phyloP scores from a whole-genome alignment of 2,113 vertebrate genomes.

The Ammodytes marinus region DNA sequence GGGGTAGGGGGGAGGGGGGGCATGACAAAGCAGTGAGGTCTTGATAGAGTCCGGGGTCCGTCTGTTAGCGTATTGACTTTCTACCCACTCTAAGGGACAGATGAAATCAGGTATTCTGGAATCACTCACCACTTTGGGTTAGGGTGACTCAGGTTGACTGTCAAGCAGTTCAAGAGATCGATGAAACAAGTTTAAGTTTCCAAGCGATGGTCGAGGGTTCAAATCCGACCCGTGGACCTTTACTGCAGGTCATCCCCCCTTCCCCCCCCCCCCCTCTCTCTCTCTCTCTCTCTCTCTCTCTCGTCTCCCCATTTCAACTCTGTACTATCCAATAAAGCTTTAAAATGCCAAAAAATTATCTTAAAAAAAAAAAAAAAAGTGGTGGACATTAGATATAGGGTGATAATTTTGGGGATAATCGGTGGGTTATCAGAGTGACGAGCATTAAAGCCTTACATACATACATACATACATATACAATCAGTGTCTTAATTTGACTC shows the following conservation, averaged over 20 bases:
- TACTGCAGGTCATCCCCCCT: too few relatives aligned
- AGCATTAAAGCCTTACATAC: background rate
- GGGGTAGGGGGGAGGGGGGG: background rate
- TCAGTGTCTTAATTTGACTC: background rate
- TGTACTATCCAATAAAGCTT: too few relatives aligned
- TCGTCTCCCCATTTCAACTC: too few relatives aligned
- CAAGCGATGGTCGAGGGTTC: too few relatives aligned
- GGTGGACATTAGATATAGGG: too few relatives aligned
- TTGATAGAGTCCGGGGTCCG: slow-evolving; percentile 9
- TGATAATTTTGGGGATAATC: background rate
- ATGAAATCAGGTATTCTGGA: slow-evolving; percentile 18
- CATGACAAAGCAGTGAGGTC: background rate
- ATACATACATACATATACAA: background rate
- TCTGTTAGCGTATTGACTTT: slow-evolving; percentile 17
- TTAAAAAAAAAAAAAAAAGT: too few relatives aligned
- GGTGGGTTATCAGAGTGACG: background rate
- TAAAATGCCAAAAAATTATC: too few relatives aligned
- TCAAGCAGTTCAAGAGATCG: background rate
- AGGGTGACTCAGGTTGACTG: background rate
- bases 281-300: too few relatives aligned
- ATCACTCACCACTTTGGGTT: background rate
- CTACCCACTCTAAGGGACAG: background rate
- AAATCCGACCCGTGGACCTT: too few relatives aligned
- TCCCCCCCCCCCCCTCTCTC: too few relatives aligned
- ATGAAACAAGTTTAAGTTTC: background rate